phyloP scores from a whole-genome alignment of 2,888 invertebrate genomes.

The Panorpa germanica region DNA sequence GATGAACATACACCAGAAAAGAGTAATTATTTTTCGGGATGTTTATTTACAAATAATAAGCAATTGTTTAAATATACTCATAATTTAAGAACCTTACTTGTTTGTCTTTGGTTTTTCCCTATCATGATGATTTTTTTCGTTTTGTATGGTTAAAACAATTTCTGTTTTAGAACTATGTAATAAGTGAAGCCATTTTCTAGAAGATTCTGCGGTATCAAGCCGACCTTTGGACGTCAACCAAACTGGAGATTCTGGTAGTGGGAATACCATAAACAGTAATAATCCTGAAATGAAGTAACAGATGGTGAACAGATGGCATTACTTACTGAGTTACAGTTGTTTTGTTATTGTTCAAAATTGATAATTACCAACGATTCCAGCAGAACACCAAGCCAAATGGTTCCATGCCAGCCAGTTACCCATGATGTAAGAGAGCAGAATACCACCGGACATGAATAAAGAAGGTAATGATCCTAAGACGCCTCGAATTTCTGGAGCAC shows the following conservation, averaged over 20 bases:
- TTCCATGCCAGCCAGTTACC: conserved; percentile 39
- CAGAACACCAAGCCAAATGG: conserved; percentile 33
- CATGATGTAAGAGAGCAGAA: conserved; percentile 35
- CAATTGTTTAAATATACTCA: too few species aligned
- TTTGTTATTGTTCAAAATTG: conserved; percentile 4
- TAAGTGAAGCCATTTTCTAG: conserved; percentile 33
- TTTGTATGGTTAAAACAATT: too few species aligned
- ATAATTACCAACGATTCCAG: conserved; percentile 25
- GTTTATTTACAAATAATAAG: too few species aligned
- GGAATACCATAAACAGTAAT: conserved; percentile 28
- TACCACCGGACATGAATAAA: conserved; percentile 42
- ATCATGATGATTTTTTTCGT: too few species aligned
- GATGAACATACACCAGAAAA: too few species aligned
- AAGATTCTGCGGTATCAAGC: conserved; percentile 25
- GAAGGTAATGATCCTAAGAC: conserved; percentile 42
- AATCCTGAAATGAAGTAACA: conserved; percentile 21
- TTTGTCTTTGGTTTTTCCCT: too few species aligned
- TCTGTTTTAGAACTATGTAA: too few species aligned
- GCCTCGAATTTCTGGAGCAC: conserved; percentile 41
- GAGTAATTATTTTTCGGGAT: too few species aligned
- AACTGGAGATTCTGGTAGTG: conserved; percentile 44
- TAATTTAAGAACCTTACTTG: too few species aligned
- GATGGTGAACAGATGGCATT: background rate
- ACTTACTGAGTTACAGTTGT: too few species aligned
- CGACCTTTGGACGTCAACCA: conserved; percentile 29